A percentile compares a stretch with the other conserved stretches of the same genome.
Conservation (phyloP, 2,113 vertebrate genomes). For the Notothenia coriiceps region DNA sequence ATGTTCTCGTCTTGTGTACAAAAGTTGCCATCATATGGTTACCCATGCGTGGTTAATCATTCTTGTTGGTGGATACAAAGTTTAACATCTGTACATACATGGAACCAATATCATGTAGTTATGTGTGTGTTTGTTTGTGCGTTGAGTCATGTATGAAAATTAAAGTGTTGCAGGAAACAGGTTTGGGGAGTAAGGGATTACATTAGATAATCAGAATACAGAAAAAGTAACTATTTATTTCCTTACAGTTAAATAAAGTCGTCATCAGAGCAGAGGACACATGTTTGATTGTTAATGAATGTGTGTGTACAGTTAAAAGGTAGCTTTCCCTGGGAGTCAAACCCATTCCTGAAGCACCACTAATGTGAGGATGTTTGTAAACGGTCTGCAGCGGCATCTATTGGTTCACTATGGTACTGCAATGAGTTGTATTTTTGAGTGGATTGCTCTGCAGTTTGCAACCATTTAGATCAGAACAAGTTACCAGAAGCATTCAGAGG, state of each 20-base stretch:
- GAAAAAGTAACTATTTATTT: no score
- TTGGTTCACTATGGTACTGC: background rate
- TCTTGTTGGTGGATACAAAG: no score
- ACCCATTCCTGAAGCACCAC: background rate
- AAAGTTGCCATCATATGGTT: constrained; percentile 55
- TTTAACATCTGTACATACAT: no score
- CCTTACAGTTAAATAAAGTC: no score
- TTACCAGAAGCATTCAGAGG: no score
- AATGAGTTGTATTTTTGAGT: background rate
- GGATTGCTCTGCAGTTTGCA: background rate
- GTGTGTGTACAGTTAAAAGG: background rate
- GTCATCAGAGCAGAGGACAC: no score
- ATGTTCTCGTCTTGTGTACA: constrained; percentile 17
- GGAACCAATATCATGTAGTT: no score
- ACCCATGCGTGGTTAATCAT: background rate
- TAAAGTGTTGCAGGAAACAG: no score
- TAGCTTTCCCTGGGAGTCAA: background rate
- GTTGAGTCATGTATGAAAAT: no score
- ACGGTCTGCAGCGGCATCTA: background rate
- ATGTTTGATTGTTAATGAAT: background rate
- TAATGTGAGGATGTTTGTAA: background rate
- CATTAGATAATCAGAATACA: no score
- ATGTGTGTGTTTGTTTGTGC: no score
- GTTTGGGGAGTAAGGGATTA: no score
- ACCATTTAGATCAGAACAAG: background rate